A percentile compares a stretch with the other conserved stretches of the same genome.
These are phyloP conservation scores for Shargacucullia verbasci DNA, from an alignment of 2,888 invertebrate genomes.

Conservation along the genomic window DNA sequence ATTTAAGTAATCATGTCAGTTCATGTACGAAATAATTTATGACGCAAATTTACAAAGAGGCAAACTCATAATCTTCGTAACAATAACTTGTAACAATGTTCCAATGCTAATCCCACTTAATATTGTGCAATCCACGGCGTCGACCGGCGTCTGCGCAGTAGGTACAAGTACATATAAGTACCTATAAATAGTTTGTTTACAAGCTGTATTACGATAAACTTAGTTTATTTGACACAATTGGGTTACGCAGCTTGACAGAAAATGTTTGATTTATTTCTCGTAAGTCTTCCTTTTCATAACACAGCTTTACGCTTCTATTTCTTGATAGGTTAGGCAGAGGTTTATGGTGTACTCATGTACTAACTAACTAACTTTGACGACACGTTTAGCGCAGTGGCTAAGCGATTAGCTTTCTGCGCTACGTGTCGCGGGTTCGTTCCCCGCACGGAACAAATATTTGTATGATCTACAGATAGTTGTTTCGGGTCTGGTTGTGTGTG, in stretches of 20 bases:
- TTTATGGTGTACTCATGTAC: too few relatives aligned
- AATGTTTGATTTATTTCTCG: conserved; percentile 50
- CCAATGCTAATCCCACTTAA: conserved; percentile 16
- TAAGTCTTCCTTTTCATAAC: conserved; percentile 21
- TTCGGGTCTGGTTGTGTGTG: too few relatives aligned
- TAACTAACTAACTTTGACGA: too few relatives aligned
- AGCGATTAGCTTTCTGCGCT: too few relatives aligned
- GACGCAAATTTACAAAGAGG: not conserved
- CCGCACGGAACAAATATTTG: too few relatives aligned
- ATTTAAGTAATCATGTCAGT: too few relatives aligned
- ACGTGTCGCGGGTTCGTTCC: too few relatives aligned
- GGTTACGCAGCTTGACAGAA: conserved; percentile 28
- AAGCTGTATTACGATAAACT: conserved; percentile 38
- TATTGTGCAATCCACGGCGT: conserved; percentile 27
- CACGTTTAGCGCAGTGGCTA: too few relatives aligned
- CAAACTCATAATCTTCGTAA: conserved; percentile 3
- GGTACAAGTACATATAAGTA: too few relatives aligned
- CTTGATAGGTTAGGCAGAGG: too few relatives aligned
- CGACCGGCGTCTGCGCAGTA: not conserved
- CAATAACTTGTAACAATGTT: conserved; percentile 3
- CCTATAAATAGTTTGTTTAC: conserved; percentile 33
- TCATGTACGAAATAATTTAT: not conserved
- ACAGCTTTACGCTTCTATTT: too few relatives aligned
- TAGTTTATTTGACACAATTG: conserved; percentile 34
- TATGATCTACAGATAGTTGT: too few relatives aligned